Conservation (phyloP, 2,888 invertebrate species). For the Lacanobia wlatinum region DNA sequence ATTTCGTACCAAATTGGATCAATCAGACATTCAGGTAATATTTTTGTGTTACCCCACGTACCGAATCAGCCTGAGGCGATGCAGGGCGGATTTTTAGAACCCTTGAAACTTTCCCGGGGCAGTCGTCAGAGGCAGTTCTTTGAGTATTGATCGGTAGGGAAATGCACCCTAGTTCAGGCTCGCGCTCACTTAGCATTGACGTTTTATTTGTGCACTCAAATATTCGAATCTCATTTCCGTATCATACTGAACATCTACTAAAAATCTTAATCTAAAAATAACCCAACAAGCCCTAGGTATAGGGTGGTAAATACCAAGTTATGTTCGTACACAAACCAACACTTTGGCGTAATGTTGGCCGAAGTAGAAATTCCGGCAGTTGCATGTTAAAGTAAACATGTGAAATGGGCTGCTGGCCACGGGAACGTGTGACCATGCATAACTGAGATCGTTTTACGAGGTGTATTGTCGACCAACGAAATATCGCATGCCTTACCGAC, state of each 20-base stretch:
- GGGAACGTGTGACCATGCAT: constrained; percentile 68
- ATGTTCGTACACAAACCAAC: constrained; percentile 47
- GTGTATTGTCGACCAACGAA: constrained; percentile 48
- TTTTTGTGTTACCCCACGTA: constrained; percentile 45
- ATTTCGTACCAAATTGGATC: constrained; percentile 43
- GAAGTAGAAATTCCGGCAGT: constrained; percentile 61
- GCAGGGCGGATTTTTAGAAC: constrained; percentile 40
- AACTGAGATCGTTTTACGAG: constrained; percentile 62
- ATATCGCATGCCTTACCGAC: constrained; percentile 50
- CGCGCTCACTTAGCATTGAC: not conserved
- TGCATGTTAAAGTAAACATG: constrained; percentile 67
- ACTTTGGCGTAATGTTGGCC: constrained; percentile 52
- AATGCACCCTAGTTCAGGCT: constrained; percentile 15
- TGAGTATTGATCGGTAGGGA: constrained; percentile 18
- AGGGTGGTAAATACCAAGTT: constrained; percentile 51
- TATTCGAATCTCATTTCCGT: not conserved
- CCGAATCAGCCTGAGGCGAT: constrained; percentile 39
- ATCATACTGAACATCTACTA: not conserved
- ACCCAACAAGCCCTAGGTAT: constrained; percentile 20
- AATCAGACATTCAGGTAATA: constrained; percentile 56
- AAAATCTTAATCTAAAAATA: constrained; percentile 4
- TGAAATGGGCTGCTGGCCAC: constrained; percentile 55
- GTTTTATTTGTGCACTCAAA: constrained; percentile 1
- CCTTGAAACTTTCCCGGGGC: constrained; percentile 34
- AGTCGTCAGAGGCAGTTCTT: constrained; percentile 45